Base-by-base conservation (phyloP, 2,113 vertebrate species). In the Chroicocephalus ridibundus region DNA sequence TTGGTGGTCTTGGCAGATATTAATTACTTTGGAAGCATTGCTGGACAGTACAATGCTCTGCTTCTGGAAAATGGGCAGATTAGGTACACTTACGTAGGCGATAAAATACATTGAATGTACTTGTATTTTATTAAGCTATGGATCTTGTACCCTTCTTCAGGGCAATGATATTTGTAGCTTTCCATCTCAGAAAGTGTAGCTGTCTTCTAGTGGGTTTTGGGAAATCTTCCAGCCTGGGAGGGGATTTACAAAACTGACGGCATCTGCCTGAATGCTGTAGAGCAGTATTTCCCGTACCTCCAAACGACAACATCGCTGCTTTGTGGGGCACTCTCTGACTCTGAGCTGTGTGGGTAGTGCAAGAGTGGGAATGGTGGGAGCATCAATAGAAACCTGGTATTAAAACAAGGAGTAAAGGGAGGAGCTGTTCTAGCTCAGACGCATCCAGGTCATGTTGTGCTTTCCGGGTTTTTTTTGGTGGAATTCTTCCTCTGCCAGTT, bases 241-340 rank as follows among this genome's bases (percentile, higher is more conserved):
- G 8, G 13, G 7, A 5, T 27, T 89, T 86, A 20, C 42, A 74
- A 34, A 74, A 65, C 60, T 25, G 52, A 6, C 66, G 69, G 69
- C 32, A 15, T 66, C 34, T 49, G 21, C 40, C 58, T 47, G 57
- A 34, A 3, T 24, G 54, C 51, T 82, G 66, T 47, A 79, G 58
- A 17, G 32, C 26, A 17, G 21, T 5, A 22, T 71, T 74, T 62
- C 10, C 46, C 3, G 2, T 69, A 22, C 13, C 8, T 70, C 26
- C 64, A 58, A 6, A 34, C 0, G 1, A 25, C 18, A 69, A 40
- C 29, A 31, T 40, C 19, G 31, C 44, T 82, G 57, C 4, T 1
- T 66, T 1, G 1, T 29, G 38, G 49, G 32, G 14, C 32, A 9
- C 16, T 57, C 25, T 38, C 10, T 81, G 68, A 8, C 42, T 54